Base-by-base conservation (phyloP, 2,888 invertebrate species). In the Panzeria rudis region DNA sequence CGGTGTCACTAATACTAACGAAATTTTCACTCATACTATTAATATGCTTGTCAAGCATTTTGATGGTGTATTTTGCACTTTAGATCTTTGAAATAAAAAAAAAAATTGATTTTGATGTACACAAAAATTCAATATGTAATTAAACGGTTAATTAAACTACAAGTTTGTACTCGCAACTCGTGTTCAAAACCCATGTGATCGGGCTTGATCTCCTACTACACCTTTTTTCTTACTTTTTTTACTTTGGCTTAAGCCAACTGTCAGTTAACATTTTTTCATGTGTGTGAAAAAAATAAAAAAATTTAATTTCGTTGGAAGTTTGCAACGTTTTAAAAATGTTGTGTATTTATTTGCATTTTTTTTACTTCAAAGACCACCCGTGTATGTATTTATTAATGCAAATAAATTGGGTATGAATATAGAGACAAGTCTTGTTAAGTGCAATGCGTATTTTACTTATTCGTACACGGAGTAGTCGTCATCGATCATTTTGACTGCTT, bases 321-420 rank as follows among this genome's bases (percentile, higher is more conserved):
- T 50, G 35, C 50, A 56, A 44, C 25, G 15, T 20, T 52, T 38
- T n/a, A 1, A 35, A 50, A 32, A 17, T 44, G 15, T 41, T 25
- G 25, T 20, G 15, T 20, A 15, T 61, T 52, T 38, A 25, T 17
- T 50, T 25, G 32, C 11, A 35, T 17, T 20, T 50, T 38, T 72
- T 52, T 25, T 47, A 50, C 62, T 52, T 62, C 50, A 52, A 50
- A 69, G 68, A 69, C 78, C 78, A 78, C 78, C 78, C 68, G 78
- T 52, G 50, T 6, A 59, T 29, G 29, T 29, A 29, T 52, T 64
- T 32, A 25, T 35, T 52, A 62, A 75, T 41, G 20, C 68, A 38
- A 68, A 68, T 25, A 76, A 66, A 68, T 47, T 72, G 72, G 29
- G n/a, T 29, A 56, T 20, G 56, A 71, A 56, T 71, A 17, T 17